phyloP scores from a whole-genome alignment of 2,797 vertebrate genomes.

The Arrhamphus sclerolepis region DNA sequence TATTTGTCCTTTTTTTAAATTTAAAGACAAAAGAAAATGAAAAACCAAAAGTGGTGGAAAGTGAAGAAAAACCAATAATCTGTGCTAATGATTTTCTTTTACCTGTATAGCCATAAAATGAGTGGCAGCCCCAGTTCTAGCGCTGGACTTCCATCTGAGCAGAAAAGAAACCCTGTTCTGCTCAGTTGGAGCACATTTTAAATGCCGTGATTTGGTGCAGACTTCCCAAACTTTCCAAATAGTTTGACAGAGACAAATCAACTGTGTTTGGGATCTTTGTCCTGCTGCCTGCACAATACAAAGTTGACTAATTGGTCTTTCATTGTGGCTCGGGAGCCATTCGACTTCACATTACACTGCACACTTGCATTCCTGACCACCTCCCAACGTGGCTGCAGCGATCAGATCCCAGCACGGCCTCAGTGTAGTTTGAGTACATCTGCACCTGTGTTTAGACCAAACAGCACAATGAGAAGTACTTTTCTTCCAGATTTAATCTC shows the following conservation, averaged over 20 bases:
- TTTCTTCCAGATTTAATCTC: slow-evolving; percentile 3
- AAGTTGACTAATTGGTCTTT: slow-evolving; percentile 60
- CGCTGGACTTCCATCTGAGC: background rate
- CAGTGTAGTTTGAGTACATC: slow-evolving; percentile 5
- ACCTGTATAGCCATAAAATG: no score
- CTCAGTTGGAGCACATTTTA: slow-evolving; percentile 6
- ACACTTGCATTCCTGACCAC: slow-evolving; percentile 51
- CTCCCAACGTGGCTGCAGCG: slow-evolving; percentile 30
- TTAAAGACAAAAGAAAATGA: no score
- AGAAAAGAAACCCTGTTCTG: background rate
- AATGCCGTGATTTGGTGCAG: slow-evolving; percentile 11
- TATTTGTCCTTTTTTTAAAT: no score
- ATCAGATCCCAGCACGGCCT: slow-evolving; percentile 19
- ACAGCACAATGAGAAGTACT: slow-evolving; percentile 4
- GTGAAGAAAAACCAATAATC: no score
- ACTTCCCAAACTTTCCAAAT: slow-evolving; percentile 24
- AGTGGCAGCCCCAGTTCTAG: no score
- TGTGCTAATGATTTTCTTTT: no score
- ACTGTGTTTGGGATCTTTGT: slow-evolving; percentile 45
- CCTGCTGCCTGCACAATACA: slow-evolving; percentile 44
- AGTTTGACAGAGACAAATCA: slow-evolving; percentile 41
- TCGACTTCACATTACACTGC: slow-evolving; percentile 56
- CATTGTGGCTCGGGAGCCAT: slow-evolving; percentile 36
- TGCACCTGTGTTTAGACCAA: slow-evolving; percentile 36
- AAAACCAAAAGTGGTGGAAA: no score